Conservation (phyloP, 2,888 invertebrate species). For the Palloptera scutellata region DNA sequence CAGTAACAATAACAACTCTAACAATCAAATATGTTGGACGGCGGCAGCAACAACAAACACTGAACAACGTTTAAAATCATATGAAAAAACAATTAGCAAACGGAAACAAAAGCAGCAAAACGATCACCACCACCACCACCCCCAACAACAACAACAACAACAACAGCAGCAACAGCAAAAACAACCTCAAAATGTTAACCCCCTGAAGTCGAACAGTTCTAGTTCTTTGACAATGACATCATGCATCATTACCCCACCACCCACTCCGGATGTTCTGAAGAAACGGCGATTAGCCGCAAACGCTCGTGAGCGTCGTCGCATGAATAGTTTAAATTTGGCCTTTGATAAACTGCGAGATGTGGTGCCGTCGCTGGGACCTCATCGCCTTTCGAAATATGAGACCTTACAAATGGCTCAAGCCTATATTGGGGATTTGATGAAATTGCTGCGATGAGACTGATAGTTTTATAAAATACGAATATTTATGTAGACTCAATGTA, state of each 20-base stretch:
- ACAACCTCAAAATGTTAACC: background rate
- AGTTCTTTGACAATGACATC: background rate
- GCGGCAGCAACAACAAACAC: too few relatives aligned
- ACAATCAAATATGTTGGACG: too few relatives aligned
- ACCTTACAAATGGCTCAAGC: constrained; percentile 82
- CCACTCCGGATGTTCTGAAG: constrained; percentile 46
- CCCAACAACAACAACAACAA: constrained; percentile 10
- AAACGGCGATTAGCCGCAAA: constrained; percentile 76
- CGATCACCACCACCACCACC: background rate
- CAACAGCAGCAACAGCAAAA: background rate
- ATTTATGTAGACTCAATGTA: too few relatives aligned
- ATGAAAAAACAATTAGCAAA: too few relatives aligned
- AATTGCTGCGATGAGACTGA: constrained; percentile 66
- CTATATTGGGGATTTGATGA: constrained; percentile 75
- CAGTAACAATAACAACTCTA: too few relatives aligned
- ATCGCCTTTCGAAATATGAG: constrained; percentile 79
- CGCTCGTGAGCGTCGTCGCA: constrained; percentile 76
- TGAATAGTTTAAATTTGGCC: constrained; percentile 79
- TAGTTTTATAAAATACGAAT: too few relatives aligned
- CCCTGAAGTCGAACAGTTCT: background rate
- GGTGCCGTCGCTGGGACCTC: constrained; percentile 75
- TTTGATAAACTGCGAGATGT: constrained; percentile 77
- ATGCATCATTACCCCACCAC: background rate
- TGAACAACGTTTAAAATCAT: too few relatives aligned
- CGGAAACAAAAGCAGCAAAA: background rate